phyloP scores from a whole-genome alignment of 1,140 invertebrate species.

The Glomeris maerens region DNA sequence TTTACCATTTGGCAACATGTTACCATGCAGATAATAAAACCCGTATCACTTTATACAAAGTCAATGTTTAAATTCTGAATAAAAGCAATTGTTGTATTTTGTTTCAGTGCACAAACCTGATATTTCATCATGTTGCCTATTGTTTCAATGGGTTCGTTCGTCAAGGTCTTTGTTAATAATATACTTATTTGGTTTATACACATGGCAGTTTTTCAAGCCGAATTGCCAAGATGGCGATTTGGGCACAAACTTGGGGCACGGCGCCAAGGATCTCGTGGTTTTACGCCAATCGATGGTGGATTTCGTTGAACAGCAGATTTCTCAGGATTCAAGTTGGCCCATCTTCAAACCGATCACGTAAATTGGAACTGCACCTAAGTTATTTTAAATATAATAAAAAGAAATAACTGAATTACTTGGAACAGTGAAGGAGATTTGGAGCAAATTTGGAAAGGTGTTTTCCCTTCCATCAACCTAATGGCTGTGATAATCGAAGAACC shows the following conservation, averaged over 20 bases:
- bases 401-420: background rate
- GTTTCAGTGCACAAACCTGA: too few species aligned
- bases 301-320: background rate
- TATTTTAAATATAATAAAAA: background rate
- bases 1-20: too few species aligned
- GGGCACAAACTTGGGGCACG: background rate
- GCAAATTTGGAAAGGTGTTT: background rate
- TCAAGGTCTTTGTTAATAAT: too few species aligned
- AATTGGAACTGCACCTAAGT: background rate
- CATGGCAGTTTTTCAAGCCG: background rate
- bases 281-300: background rate
- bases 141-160: too few species aligned
- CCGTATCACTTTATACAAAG: too few species aligned
- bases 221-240: background rate
- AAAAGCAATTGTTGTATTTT: too few species aligned
- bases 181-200: constrained; percentile 1
- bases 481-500: background rate
- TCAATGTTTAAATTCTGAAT: too few species aligned
- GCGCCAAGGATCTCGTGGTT: background rate
- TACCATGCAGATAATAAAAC: too few species aligned
- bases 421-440: background rate
- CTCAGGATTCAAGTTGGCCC: background rate
- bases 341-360: background rate
- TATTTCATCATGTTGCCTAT: too few species aligned
- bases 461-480: background rate